Evolutionary conservation across 2,797 vertebrate genomes (phyloP), one percentile per base, ranked within the genome.

Genomic region (Alexandromys oeconomus): DNA sequence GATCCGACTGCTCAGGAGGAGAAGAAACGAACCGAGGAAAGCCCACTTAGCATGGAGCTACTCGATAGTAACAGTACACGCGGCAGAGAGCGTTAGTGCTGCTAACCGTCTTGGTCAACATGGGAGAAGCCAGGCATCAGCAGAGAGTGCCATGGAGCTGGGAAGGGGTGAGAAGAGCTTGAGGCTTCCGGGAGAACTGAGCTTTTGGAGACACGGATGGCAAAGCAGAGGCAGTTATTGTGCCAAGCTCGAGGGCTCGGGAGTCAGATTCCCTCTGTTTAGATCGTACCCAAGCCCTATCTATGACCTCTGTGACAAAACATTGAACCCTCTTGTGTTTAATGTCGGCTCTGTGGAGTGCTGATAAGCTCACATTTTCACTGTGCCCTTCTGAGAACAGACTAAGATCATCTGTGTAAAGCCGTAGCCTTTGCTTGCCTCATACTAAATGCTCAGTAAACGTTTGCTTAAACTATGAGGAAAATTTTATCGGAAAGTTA

Each of bases 1-100:
- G 46, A 15, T 74, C 63, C 43, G 57, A 54, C 67, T 69, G 15
- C 48, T 69, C 37, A 12, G 15, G 29, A 48, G 59, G 37, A 51
- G n/a, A 17, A 91, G 86, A 88, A 94, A 81, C 40, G 34, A 95
- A 88, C 0, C 15, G 84, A 89, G 29, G 48, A 76, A 85, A 87
- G 91, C 31, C 5, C 48, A 61, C 74, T 51, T 79, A 21, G 14
- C 31, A 11, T 46, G 61, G 89, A 92, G 80, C 29, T 67, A 37
- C 21, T 9, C 8, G 29, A 21, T 21, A 6, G 27, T 40, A 21
- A 34, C 21, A 25, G 29, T 7, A 4, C 23, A 34, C 15, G 63
- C 10, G 57, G 37, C 37, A 27, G 13, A 54, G 67, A n/a, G 7
- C n/a, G 37, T 34, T 79, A 43, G n/a, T 29, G 1, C 5, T 90